Percentiles rank a stretch among this genome's conserved stretches.
Conservation (phyloP, 1,140 invertebrate genomes). For the Polypedilum vanderplanki region DNA sequence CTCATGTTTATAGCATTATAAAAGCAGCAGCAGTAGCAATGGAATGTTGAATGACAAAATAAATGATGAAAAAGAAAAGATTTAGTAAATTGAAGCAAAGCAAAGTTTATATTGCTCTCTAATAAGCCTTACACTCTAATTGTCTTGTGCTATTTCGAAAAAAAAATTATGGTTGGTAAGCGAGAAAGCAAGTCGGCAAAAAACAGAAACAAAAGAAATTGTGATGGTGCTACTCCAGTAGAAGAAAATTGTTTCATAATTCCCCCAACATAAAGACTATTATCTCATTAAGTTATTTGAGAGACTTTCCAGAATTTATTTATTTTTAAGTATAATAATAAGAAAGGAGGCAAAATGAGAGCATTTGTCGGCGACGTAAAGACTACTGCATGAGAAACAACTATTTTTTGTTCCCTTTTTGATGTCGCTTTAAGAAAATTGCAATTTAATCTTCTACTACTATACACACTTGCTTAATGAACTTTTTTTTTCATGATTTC, state of each 20-base stretch:
- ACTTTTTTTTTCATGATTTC: neutral
- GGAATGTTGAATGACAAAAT: neutral
- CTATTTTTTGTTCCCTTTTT: neutral
- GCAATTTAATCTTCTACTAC: neutral
- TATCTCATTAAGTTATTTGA: slow-evolving; percentile 19
- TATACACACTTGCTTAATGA: neutral
- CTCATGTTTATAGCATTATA: too few species aligned
- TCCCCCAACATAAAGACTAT: slow-evolving; percentile 5
- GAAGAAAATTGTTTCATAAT: slow-evolving; percentile 14
- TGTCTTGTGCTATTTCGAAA: neutral
- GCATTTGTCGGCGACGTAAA: slow-evolving; percentile 6
- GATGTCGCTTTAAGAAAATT: neutral
- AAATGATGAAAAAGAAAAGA: neutral
- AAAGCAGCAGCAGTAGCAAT: neutral
- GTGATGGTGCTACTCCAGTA: neutral
- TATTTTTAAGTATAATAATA: neutral
- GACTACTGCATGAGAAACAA: slow-evolving; percentile 2
- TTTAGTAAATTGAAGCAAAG: neutral
- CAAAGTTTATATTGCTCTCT: neutral
- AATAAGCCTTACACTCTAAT: slow-evolving; percentile 17
- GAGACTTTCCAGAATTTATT: slow-evolving; percentile 9
- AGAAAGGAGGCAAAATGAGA: neutral
- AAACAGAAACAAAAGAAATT: too few species aligned
- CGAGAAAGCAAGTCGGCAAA: neutral
- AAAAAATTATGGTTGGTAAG: neutral